Evolutionary conservation across 2,113 vertebrate genomes (phyloP).

Genomic region (Turdus rufiventris): DNA sequence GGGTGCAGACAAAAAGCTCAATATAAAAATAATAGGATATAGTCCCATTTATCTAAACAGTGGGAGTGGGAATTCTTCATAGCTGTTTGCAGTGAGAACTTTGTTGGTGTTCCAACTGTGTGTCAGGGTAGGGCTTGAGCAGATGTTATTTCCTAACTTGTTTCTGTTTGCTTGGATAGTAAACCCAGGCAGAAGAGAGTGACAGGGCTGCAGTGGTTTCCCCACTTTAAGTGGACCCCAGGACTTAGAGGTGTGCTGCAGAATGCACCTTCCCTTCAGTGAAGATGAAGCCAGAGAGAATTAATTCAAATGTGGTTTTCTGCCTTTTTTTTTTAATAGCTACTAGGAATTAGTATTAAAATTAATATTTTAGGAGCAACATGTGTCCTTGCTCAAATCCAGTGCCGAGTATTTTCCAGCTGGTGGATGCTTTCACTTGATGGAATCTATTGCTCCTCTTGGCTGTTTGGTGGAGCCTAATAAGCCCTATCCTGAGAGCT

Average conservation of each 20-base stretch:
- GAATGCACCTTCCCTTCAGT: background rate
- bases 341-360: background rate
- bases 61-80: background rate
- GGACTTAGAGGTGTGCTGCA: background rate
- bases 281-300: background rate
- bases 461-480: background rate
- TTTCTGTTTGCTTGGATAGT: background rate
- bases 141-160: background rate
- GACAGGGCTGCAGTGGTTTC: background rate
- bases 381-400: background rate
- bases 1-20: background rate
- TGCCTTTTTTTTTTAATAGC: background rate
- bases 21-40: background rate
- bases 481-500: background rate
- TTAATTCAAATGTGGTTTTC: background rate
- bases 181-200: background rate
- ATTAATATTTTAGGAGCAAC: background rate
- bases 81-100: background rate
- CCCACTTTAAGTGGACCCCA: background rate
- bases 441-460: background rate
- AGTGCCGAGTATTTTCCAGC: background rate
- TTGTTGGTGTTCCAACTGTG: background rate
- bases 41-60: background rate
- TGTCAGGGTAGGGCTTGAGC: background rate
- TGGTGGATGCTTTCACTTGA: background rate